phyloP scores from a whole-genome alignment of 2,888 invertebrate species.

The Drosophila colorata region DNA sequence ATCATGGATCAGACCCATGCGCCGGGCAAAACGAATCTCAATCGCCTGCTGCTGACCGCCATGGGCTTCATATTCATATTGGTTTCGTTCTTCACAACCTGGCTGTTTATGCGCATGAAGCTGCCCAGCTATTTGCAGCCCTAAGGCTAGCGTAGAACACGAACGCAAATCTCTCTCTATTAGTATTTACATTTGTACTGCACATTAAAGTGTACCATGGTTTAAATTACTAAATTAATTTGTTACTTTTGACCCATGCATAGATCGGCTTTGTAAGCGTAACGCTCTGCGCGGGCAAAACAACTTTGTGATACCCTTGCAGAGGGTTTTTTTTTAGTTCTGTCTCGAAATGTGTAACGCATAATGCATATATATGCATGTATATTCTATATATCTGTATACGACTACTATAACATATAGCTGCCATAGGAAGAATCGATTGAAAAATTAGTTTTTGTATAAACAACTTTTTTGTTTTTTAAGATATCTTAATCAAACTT shows the following conservation, averaged over 20 bases:
- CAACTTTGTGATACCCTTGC: no score
- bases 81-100: conserved; percentile 97
- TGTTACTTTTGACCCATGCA: not conserved
- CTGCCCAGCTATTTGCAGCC: conserved; percentile 92
- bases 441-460: no score
- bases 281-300: not conserved
- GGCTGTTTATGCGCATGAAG: conserved; percentile 99
- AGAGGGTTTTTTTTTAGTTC: no score
- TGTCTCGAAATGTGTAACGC: no score
- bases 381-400: no score
- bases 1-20: conserved; percentile 97
- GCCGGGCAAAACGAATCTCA: conserved; percentile 93
- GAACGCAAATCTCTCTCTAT: conserved; percentile 30
- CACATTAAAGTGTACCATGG: not conserved
- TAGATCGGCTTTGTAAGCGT: not conserved
- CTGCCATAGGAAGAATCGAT: no score
- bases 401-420: no score
- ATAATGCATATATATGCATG: no score
- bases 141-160: conserved; percentile 41
- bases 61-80: conserved; percentile 96
- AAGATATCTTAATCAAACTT: no score
- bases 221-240: no score
- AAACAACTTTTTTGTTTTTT: no score
- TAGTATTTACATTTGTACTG: conserved; percentile 40
- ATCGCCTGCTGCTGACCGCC: conserved; percentile 91